These are phyloP conservation scores for Anisognathus igniventris DNA, from an alignment of 2,797 vertebrate species.

Conservation along the genomic window DNA sequence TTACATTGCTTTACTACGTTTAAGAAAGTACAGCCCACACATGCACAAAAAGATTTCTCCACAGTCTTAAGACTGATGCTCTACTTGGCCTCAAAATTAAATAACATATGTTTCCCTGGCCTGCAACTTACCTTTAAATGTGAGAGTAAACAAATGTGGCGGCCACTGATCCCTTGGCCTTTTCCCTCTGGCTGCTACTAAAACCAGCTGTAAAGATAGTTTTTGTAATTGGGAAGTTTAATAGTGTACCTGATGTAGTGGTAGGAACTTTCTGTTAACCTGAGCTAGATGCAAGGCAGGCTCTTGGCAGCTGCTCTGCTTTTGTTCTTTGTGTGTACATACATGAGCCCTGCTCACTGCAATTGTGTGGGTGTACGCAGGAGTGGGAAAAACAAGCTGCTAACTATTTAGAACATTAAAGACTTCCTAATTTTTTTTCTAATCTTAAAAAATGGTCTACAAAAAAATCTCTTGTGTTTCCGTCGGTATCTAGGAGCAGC, in stretches of 20 bases:
- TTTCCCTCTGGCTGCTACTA: neutral
- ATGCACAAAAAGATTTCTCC: neutral
- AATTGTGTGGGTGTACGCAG: neutral
- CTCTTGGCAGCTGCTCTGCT: neutral
- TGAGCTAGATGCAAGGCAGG: neutral
- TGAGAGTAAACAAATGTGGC: neutral
- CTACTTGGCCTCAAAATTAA: neutral
- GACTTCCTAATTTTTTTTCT: neutral
- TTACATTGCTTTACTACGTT: neutral
- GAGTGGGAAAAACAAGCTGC: neutral
- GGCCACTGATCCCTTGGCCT: neutral
- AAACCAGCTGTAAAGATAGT: neutral
- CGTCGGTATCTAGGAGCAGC: neutral
- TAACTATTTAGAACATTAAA: neutral
- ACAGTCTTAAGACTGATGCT: neutral
- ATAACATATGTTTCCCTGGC: rapidly evolving
- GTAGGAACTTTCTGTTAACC: neutral
- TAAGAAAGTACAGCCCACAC: neutral
- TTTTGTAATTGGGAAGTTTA: neutral
- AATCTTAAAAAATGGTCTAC: neutral
- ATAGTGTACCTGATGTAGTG: neutral
- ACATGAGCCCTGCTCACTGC: neutral
- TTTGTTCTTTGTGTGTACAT: neutral
- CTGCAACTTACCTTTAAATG: neutral
- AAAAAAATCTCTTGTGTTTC: neutral